Conservation (phyloP, 1,140 invertebrate genomes). For the Camponotus pennsylvanicus region DNA sequence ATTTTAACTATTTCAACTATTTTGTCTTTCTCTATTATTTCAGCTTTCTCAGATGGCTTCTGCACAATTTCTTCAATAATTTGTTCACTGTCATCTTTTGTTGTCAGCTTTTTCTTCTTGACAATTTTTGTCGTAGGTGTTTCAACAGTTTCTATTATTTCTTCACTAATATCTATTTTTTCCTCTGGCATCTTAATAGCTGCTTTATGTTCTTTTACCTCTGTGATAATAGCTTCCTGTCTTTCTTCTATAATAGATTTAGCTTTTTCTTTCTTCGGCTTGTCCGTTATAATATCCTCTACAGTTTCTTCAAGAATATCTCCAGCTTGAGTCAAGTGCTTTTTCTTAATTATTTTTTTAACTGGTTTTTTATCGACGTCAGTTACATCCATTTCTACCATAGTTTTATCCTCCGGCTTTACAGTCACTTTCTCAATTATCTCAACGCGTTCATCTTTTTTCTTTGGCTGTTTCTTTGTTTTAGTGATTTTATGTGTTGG, state of each 20-base stretch:
- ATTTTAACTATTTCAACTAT: conserved; percentile 64
- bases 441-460: conserved; percentile 66
- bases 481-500: conserved; percentile 76
- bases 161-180: conserved; percentile 61
- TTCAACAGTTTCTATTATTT: conserved; percentile 74
- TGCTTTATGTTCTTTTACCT: conserved; percentile 35
- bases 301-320: conserved; percentile 70
- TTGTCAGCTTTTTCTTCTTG: conserved; percentile 66
- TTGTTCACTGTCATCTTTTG: conserved; percentile 72
- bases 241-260: conserved; percentile 47
- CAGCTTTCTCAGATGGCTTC: conserved; percentile 48
- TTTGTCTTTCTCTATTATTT: conserved; percentile 67
- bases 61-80: conserved; percentile 67
- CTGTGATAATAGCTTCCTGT: conserved; percentile 35
- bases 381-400: no score
- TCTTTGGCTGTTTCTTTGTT: conserved; percentile 75
- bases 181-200: conserved; percentile 68
- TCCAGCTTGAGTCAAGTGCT: conserved; percentile 70
- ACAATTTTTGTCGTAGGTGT: conserved; percentile 76
- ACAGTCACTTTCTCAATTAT: conserved; percentile 65
- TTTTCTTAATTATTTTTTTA: conserved; percentile 72
- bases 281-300: conserved; percentile 74
- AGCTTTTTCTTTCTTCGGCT: conserved; percentile 68
- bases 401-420: conserved; percentile 55
- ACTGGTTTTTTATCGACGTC: conserved; percentile 58